phyloP scores from a whole-genome alignment of 2,797 vertebrate genomes.

The Enteromius unitaeniatus region DNA sequence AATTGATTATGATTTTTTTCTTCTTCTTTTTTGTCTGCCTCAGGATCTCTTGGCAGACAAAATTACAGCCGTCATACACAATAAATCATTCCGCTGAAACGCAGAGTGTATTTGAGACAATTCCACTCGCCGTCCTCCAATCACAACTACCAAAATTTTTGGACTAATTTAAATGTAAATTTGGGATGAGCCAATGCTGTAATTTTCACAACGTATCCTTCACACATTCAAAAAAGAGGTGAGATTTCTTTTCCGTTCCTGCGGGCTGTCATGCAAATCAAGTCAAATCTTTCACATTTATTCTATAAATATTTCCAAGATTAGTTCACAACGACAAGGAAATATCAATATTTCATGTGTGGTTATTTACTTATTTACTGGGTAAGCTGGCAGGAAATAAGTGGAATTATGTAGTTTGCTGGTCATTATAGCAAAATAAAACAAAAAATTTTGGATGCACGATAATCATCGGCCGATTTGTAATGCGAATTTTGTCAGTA shows the following conservation, averaged over 20 bases:
- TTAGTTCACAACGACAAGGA: background rate
- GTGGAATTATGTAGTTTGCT: background rate
- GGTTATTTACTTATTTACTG: background rate
- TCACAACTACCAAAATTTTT: constrained; percentile 51
- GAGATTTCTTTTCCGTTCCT: background rate
- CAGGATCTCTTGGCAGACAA: constrained; percentile 54
- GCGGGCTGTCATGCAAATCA: constrained; percentile 33
- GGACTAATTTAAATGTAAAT: constrained; percentile 73
- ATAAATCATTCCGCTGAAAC: constrained; percentile 65
- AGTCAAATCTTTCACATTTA: background rate
- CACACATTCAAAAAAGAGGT: constrained; percentile 18
- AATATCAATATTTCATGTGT: background rate
- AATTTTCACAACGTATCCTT: constrained; percentile 47
- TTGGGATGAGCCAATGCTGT: constrained; percentile 64
- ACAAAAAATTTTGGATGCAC: background rate
- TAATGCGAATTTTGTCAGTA: too few species aligned
- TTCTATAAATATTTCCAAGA: background rate
- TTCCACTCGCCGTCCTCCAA: constrained; percentile 39
- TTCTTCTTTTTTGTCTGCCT: constrained; percentile 20
- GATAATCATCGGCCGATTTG: too few species aligned
- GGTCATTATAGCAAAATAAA: background rate
- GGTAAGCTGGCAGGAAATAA: background rate
- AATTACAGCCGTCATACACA: constrained; percentile 63
- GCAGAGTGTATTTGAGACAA: constrained; percentile 62
- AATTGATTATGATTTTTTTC: constrained; percentile 67